A percentile compares a stretch with the other conserved stretches of the same genome.
Conservation (phyloP, 2,888 invertebrate genomes). For the Dolichomitus sp. region DNA sequence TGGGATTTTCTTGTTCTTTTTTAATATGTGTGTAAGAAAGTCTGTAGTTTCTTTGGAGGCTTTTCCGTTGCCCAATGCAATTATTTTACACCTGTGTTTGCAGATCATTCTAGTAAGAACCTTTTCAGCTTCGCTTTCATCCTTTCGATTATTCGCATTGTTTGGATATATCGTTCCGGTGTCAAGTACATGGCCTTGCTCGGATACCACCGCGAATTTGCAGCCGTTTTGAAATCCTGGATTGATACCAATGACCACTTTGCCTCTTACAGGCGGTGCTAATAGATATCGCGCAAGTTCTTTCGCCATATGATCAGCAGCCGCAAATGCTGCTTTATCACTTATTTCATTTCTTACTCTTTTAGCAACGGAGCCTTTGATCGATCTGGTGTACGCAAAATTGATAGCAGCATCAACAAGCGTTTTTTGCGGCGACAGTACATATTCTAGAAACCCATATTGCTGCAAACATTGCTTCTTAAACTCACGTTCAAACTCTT, state of each 20-base stretch:
- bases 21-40: slow-evolving; percentile 89
- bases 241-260: slow-evolving; percentile 94
- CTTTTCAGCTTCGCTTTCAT: slow-evolving; percentile 85
- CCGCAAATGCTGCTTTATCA: slow-evolving; percentile 92
- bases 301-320: slow-evolving; percentile 94
- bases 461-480: slow-evolving; percentile 83
- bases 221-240: slow-evolving; percentile 97
- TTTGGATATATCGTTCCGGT: slow-evolving; percentile 91
- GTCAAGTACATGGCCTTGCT: slow-evolving; percentile 90
- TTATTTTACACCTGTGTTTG: slow-evolving; percentile 90
- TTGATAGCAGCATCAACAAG: slow-evolving; percentile 88
- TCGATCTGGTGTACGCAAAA: slow-evolving; percentile 89
- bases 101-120: slow-evolving; percentile 88
- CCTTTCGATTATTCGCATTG: slow-evolving; percentile 81
- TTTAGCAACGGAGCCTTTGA: slow-evolving; percentile 90
- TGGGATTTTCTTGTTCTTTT: slow-evolving; percentile 88
- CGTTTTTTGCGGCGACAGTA: slow-evolving; percentile 72
- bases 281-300: slow-evolving; percentile 95
- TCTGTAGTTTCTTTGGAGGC: slow-evolving; percentile 96
- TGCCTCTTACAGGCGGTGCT: slow-evolving; percentile 93
- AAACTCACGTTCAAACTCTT: slow-evolving; percentile 89
- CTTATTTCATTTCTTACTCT: slow-evolving; percentile 92
- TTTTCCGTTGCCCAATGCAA: slow-evolving; percentile 96
- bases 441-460: slow-evolving; percentile 53
- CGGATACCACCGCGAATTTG: slow-evolving; percentile 94